These are phyloP conservation scores for Grantiella picta DNA, from an alignment of 2,113 vertebrate species.

Conservation along the genomic window DNA sequence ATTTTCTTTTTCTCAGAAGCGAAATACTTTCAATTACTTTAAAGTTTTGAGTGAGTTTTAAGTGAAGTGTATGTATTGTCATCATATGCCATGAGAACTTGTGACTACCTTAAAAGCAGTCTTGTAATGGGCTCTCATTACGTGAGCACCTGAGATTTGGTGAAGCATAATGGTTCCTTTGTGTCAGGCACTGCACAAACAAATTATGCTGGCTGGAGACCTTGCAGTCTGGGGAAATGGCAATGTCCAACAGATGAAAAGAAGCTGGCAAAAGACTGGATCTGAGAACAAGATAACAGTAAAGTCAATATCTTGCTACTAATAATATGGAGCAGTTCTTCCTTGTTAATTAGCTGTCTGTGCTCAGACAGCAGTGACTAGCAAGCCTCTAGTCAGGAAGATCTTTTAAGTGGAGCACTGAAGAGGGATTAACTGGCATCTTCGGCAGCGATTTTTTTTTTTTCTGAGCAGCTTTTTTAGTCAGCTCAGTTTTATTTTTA, in stretches of 20 bases:
- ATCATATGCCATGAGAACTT: neutral
- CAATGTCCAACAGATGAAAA: neutral
- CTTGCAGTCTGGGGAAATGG: neutral
- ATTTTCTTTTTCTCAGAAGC: neutral
- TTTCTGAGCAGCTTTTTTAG: neutral
- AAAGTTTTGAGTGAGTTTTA: neutral
- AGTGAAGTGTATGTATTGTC: neutral
- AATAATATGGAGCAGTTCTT: neutral
- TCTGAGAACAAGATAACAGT: neutral
- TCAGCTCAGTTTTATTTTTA: neutral
- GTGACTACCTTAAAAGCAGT: neutral
- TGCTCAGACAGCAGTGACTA: neutral
- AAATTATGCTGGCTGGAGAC: neutral
- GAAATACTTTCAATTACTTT: neutral
- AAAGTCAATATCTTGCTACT: conserved; percentile 13
- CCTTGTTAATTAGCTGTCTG: neutral
- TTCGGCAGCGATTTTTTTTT: neutral
- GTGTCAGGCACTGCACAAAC: neutral
- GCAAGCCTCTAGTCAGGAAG: neutral
- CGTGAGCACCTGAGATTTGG: neutral
- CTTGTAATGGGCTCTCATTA: neutral
- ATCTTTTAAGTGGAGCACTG: neutral
- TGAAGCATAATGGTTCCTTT: conserved; percentile 10
- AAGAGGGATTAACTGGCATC: neutral
- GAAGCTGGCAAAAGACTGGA: neutral